Conservation (phyloP, 2,797 vertebrate species). For the Masticophis lateralis region DNA sequence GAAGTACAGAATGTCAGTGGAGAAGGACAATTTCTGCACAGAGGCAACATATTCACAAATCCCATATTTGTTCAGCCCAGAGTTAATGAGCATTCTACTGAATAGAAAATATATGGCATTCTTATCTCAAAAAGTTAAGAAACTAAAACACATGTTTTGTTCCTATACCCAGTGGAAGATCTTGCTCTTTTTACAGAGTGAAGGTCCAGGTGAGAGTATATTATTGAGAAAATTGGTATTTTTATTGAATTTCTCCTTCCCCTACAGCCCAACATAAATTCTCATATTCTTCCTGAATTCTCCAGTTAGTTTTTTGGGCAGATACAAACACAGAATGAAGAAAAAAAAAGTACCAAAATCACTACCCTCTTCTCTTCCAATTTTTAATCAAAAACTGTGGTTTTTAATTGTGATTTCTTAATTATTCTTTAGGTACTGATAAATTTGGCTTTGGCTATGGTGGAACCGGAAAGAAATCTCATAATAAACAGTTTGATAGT, state of each 20-base stretch:
- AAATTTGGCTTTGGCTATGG: constrained; percentile 96
- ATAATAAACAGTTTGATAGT: constrained; percentile 98
- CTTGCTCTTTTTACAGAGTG: neutral
- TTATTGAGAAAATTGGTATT: neutral
- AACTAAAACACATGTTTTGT: neutral
- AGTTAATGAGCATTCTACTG: neutral
- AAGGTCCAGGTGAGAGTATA: neutral
- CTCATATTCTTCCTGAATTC: neutral
- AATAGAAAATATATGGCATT: neutral
- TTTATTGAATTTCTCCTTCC: neutral
- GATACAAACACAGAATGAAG: neutral
- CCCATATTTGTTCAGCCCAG: neutral
- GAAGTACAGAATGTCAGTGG: neutral
- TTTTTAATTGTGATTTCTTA: neutral
- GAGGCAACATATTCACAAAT: neutral
- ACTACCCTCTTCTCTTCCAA: neutral
- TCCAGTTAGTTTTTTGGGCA: neutral
- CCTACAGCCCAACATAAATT: neutral
- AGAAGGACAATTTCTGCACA: neutral
- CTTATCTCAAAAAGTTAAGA: neutral
- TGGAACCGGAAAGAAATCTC: constrained; percentile 96
- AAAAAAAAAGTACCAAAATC: accelerated
- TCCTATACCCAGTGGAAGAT: neutral
- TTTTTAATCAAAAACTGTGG: neutral
- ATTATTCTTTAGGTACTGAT: constrained; percentile 81